A percentile compares a stretch with the other conserved stretches of the same genome.
phyloP scores from a whole-genome alignment of 2,113 vertebrate species.

The Oxyruncus cristatus region DNA sequence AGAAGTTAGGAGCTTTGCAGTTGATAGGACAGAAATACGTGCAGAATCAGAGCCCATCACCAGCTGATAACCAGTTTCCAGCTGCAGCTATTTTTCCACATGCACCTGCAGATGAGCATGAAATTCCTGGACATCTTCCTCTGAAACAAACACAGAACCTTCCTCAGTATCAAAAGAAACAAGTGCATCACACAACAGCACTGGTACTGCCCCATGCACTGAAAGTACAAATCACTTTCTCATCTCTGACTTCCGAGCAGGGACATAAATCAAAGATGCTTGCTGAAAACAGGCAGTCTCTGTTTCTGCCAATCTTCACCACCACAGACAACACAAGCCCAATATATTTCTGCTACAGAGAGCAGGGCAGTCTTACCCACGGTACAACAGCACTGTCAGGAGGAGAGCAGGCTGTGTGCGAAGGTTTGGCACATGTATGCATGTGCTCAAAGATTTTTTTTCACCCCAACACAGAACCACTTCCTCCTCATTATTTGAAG shows the following conservation, averaged over 20 bases:
- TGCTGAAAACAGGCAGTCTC: background rate
- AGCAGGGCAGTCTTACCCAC: background rate
- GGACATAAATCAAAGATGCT: background rate
- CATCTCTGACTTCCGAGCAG: background rate
- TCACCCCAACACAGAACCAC: background rate
- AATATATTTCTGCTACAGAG: background rate
- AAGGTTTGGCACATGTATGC: background rate
- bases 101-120: fast-evolving
- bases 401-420: background rate
- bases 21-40: background rate
- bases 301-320: background rate
- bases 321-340: background rate
- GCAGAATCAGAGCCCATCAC: background rate
- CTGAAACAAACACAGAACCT: background rate
- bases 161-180: background rate
- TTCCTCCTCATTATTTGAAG: background rate
- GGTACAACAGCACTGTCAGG: background rate
- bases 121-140: background rate
- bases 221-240: background rate
- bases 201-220: background rate
- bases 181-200: background rate
- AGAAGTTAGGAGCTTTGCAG: background rate
- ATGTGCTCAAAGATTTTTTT: background rate
- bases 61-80: background rate
- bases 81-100: background rate